These are phyloP conservation scores for Chelon labrosus DNA, from an alignment of 2,797 vertebrate genomes.

Conservation along the genomic window DNA sequence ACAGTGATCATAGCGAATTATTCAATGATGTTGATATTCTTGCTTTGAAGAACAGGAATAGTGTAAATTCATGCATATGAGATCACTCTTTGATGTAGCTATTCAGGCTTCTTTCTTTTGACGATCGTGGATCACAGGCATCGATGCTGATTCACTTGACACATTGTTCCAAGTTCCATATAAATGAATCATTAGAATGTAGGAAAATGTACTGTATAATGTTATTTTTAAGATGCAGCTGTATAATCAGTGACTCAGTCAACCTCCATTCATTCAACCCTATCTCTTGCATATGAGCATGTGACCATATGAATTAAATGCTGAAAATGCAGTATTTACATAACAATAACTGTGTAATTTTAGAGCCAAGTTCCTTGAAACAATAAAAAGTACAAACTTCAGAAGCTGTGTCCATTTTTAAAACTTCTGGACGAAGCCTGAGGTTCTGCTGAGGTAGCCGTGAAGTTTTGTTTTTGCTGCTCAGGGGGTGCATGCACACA, in stretches of 20 bases:
- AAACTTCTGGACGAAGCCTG: conserved; percentile 43
- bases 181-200: conserved; percentile 42
- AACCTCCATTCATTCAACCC: neutral
- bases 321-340: conserved; percentile 4
- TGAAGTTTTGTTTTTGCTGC: conserved; percentile 47
- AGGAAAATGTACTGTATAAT: neutral
- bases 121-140: conserved; percentile 40
- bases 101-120: conserved; percentile 26
- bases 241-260: conserved; percentile 6
- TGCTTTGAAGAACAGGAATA: conserved; percentile 68
- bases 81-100: conserved; percentile 61
- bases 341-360: neutral
- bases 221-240: conserved; percentile 11
- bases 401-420: conserved; percentile 22
- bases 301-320: neutral
- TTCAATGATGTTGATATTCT: conserved; percentile 70
- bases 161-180: conserved; percentile 30
- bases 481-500: conserved; percentile 7
- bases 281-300: neutral
- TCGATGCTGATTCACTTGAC: conserved; percentile 39
- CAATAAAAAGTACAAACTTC: conserved; percentile 19
- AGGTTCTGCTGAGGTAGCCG: conserved; percentile 43
- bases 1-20: conserved; percentile 74
- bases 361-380: conserved; percentile 10
- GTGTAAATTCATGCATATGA: conserved; percentile 67